Evolutionary conservation across 1,140 invertebrate species (phyloP).

Genomic region (Frieseomelitta varia): DNA sequence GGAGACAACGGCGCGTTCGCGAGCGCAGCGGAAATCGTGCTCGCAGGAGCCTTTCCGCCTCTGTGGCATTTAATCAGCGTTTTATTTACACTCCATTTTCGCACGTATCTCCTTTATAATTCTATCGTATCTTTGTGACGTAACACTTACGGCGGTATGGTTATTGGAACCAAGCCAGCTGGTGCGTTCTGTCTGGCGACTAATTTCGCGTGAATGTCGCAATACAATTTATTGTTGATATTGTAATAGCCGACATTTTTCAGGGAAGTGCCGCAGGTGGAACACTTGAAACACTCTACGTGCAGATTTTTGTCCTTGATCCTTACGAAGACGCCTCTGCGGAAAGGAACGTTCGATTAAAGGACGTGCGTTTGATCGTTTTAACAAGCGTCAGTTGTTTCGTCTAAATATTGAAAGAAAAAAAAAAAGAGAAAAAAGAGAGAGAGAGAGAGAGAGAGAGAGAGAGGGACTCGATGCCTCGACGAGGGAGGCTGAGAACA

Average conservation of each 20-base stretch:
- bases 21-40: constrained; percentile 86
- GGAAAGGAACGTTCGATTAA: constrained; percentile 4
- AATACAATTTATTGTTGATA: constrained; percentile 97
- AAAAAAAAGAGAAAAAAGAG: neutral
- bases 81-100: neutral
- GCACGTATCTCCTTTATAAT: neutral
- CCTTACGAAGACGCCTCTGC: constrained; percentile 96
- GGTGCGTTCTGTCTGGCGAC: constrained; percentile 92
- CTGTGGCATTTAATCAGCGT: constrained; percentile 72
- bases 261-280: constrained; percentile 95
- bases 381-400: constrained; percentile 44
- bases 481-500: constrained; percentile 62
- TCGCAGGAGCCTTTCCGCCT: constrained; percentile 84
- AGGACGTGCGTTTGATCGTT: neutral
- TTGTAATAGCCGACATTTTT: constrained; percentile 99
- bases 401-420: constrained; percentile 13
- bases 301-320: constrained; percentile 98
- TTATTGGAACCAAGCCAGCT: constrained; percentile 88
- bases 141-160: constrained; percentile 89
- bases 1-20: constrained; percentile 83
- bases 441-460: neutral
- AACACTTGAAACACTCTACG: constrained; percentile 98
- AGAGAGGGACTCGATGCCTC: constrained; percentile 54
- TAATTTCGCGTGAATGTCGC: constrained; percentile 96
- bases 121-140: neutral